Conservation (phyloP, 2,113 vertebrate species). For the Bos javanicus region DNA sequence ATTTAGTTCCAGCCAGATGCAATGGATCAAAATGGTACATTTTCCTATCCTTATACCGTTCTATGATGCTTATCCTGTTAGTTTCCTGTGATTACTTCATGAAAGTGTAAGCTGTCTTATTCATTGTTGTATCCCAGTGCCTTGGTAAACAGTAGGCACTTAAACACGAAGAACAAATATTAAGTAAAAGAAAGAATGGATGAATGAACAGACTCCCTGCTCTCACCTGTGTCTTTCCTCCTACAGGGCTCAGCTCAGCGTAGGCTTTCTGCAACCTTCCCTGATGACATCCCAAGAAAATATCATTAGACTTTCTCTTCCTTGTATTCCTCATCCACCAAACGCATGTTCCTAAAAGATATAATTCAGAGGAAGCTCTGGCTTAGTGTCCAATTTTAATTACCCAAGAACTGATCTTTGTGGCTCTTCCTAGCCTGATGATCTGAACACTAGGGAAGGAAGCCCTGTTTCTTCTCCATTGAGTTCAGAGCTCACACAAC, state of each 20-base stretch:
- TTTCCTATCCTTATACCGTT: not conserved
- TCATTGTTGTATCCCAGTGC: not conserved
- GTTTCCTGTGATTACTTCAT: not conserved
- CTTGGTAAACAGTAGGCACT: not conserved
- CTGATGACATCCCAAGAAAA: not conserved
- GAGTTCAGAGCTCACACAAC: not conserved
- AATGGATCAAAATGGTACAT: not conserved
- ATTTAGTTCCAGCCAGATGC: not conserved
- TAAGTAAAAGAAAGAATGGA: not conserved
- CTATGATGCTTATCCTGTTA: not conserved
- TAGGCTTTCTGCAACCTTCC: not conserved
- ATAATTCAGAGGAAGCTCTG: not conserved
- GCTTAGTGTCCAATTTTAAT: not conserved
- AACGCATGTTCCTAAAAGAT: not conserved
- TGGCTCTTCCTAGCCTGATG: not conserved
- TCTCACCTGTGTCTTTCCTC: not conserved
- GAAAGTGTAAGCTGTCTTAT: not conserved
- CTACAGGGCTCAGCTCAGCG: not conserved
- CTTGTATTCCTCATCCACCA: not conserved
- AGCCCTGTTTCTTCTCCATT: not conserved
- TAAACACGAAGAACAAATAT: not conserved
- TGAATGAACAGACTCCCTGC: not conserved
- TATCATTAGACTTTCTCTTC: not conserved
- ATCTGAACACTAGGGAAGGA: not conserved
- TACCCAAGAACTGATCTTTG: not conserved